Conservation (phyloP, 2,113 vertebrate species). For the Balaeniceps rex region DNA sequence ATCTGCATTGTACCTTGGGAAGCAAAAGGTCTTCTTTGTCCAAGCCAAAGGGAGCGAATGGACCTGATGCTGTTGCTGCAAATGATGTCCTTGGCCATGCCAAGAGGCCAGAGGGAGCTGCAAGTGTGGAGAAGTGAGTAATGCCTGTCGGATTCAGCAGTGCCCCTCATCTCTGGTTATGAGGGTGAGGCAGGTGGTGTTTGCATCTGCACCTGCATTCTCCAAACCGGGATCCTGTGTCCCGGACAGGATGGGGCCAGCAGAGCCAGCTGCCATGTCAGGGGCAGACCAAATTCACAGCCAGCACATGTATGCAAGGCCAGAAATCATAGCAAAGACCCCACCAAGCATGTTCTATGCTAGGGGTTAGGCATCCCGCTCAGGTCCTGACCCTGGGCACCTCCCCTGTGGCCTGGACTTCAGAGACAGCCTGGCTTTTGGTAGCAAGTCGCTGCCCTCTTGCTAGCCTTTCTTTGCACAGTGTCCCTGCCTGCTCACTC, state of each 20-base stretch:
- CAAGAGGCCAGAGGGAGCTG: neutral
- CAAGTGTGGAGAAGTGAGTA: neutral
- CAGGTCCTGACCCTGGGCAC: neutral
- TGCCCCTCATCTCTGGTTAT: neutral
- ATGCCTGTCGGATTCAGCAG: neutral
- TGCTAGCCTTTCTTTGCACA: neutral
- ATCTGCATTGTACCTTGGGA: neutral
- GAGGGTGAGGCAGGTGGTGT: neutral
- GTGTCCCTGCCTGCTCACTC: neutral
- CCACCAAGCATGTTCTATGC: neutral
- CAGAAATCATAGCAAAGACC: neutral
- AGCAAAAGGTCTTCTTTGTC: neutral
- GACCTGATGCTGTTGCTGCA: neutral
- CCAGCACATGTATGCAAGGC: neutral
- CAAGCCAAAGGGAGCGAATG: neutral
- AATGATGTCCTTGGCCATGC: neutral
- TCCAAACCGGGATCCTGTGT: neutral
- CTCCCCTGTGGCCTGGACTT: neutral
- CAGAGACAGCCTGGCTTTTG: neutral
- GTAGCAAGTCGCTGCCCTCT: neutral
- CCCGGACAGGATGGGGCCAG: neutral
- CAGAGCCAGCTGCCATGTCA: neutral
- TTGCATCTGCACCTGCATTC: neutral
- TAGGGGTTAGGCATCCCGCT: neutral
- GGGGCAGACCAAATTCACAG: neutral